A percentile compares a stretch with the other conserved stretches of the same genome.
These are phyloP conservation scores for Pachymerium ferrugineum DNA, from an alignment of 2,888 invertebrate species.

Conservation along the genomic window DNA sequence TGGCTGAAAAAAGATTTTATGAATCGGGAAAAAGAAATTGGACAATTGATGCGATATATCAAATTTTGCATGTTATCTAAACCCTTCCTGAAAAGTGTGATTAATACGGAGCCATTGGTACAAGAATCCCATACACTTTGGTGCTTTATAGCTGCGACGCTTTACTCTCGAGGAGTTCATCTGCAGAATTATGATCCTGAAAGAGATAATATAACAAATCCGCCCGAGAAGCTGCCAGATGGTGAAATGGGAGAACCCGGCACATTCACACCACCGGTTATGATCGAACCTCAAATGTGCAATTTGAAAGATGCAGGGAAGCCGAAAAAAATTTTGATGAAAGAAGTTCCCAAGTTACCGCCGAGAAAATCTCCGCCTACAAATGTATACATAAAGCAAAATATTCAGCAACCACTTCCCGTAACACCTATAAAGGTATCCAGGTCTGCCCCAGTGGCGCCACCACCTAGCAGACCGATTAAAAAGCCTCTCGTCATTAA, in stretches of 20 bases:
- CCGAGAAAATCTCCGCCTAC: not conserved
- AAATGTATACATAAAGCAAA: not conserved
- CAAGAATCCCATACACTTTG: conserved; percentile 8
- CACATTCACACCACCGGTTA: not conserved
- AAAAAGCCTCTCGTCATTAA: too few species aligned
- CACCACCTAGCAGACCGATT: not conserved
- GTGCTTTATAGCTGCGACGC: conserved; percentile 24
- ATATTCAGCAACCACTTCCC: not conserved
- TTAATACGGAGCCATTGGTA: conserved; percentile 20
- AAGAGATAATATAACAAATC: conserved; percentile 13
- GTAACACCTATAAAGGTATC: not conserved
- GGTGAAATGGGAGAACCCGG: not conserved
- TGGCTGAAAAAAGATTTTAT: not conserved
- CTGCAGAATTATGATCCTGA: conserved; percentile 26
- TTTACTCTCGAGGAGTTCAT: conserved; percentile 19
- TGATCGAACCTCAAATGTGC: not conserved
- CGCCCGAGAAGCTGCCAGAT: not conserved
- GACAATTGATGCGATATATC: not conserved
- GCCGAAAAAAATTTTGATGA: not conserved
- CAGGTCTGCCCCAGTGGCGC: not conserved
- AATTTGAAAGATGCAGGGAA: not conserved
- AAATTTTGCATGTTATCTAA: conserved; percentile 23
- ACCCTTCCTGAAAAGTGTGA: conserved; percentile 14
- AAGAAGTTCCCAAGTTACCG: not conserved
- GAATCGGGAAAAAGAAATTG: not conserved